Percentiles rank a stretch among this genome's conserved stretches.
Conservation (phyloP, 2,797 vertebrate genomes). For the Clarias fuscus region DNA sequence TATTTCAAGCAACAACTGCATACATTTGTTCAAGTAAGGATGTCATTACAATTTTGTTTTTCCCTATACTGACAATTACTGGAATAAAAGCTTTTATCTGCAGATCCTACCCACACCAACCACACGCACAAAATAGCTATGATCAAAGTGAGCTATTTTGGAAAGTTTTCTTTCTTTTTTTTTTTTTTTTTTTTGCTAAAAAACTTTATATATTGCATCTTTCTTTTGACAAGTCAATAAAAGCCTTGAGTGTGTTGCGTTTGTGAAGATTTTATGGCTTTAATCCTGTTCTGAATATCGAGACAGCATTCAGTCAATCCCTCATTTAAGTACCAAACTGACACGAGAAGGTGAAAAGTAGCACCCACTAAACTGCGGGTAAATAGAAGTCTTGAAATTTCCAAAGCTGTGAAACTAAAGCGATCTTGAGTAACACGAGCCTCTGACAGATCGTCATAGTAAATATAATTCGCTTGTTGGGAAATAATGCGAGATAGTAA, state of each 20-base stretch:
- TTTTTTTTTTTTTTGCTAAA: constrained; percentile 19
- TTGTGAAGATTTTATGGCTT: constrained; percentile 31
- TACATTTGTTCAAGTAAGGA: constrained; percentile 23
- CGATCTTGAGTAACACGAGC: neutral
- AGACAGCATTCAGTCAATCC: constrained; percentile 10
- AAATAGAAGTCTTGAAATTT: neutral
- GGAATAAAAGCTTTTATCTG: constrained; percentile 44
- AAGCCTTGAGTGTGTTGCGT: constrained; percentile 27
- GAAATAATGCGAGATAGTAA: neutral
- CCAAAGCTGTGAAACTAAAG: neutral
- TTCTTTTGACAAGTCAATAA: constrained; percentile 54
- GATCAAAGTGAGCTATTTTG: constrained; percentile 32
- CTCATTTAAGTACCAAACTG: constrained; percentile 1
- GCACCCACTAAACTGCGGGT: constrained; percentile 1
- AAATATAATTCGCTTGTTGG: neutral
- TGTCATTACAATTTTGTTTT: constrained; percentile 24
- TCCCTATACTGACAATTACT: constrained; percentile 23
- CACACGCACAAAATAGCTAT: constrained; percentile 36
- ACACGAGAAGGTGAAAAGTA: constrained; percentile 37
- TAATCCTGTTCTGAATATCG: constrained; percentile 31
- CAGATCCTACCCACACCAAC: constrained; percentile 27
- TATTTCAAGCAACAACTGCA: constrained; percentile 26
- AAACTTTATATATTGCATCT: constrained; percentile 39
- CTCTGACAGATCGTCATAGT: neutral
- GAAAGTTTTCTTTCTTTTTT: constrained; percentile 17